Base-by-base conservation (phyloP, 2,113 vertebrate species). In the Gasterosteus aculeatus region DNA sequence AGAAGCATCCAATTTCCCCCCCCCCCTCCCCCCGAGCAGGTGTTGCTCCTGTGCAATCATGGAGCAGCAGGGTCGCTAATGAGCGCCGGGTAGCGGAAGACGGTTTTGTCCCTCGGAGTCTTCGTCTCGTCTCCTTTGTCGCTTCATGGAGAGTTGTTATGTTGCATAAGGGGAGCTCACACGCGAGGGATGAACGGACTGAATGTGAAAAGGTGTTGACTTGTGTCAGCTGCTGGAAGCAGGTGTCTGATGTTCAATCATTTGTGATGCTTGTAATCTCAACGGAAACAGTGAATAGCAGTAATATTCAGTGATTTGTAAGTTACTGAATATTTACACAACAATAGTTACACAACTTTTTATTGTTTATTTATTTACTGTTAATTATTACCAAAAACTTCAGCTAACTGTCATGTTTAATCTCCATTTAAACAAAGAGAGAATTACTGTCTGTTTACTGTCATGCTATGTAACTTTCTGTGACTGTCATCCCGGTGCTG, bases 401-500 rank as follows among this genome's bases (percentile, higher is more conserved):
- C 2, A 49, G 19, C n/a, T 22, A 10, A 53, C 22, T 53, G 51
- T 53, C n/a, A 22, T 26, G n/a, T 53, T 53, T 22, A 51, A 22
- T 51, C 49, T 51, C 22, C 4, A 22, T 53, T 53, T 53, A 22
- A 22, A 11, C 11, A 2, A 11, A 22, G 33, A 35, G 33, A 0
- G 5, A 3, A 35, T 35, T 5, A 35, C 33, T 5, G 33, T 35
- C 33, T 35, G 33, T 35, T 35, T 35, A 35, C 33, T 35, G 33
- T 35, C 33, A 35, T 35, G 5, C 33, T 35, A 5, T 35, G 3
- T 35, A 35, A 35, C 53, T 79, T 69, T 80, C 26, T 86, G 58
- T 73, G 89, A 87, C 85, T 90, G 87, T 88, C 88, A 84, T 90
- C 88, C 84, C 88, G 82, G 89, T 85, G 75, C 91, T 93, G 91